Conservation (phyloP, 2,888 invertebrate genomes). For the Eumerus sabulonum region DNA sequence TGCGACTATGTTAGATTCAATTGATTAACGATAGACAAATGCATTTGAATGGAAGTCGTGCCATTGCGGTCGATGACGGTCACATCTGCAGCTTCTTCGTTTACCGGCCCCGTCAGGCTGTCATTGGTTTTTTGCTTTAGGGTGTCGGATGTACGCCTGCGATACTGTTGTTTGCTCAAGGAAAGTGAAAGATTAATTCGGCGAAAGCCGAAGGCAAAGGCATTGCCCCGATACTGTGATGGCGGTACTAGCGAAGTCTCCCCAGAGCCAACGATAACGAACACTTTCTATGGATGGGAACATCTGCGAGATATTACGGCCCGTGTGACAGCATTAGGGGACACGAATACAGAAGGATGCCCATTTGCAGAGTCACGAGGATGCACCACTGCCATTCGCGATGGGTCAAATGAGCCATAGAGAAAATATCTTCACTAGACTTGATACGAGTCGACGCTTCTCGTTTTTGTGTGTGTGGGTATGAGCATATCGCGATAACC, state of each 20-base stretch:
- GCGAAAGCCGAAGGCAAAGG: conserved; percentile 51
- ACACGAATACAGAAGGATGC: conserved; percentile 20
- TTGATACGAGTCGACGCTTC: too few species aligned
- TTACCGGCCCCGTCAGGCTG: conserved; percentile 21
- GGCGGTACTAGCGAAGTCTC: not conserved
- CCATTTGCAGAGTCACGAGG: conserved; percentile 63
- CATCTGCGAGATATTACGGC: conserved; percentile 10
- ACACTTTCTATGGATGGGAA: conserved; percentile 28
- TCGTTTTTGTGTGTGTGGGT: conserved; percentile 3
- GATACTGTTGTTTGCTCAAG: conserved; percentile 32
- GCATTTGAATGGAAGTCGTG: conserved; percentile 46
- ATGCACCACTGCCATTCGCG: conserved; percentile 55
- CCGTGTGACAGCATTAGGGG: conserved; percentile 10
- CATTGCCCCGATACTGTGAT: conserved; percentile 12
- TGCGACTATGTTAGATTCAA: conserved; percentile 48
- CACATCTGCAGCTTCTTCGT: conserved; percentile 42
- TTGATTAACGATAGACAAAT: conserved; percentile 56
- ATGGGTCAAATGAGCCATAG: conserved; percentile 48
- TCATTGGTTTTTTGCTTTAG: conserved; percentile 25
- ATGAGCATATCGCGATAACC: conserved; percentile 60
- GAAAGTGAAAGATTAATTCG: conserved; percentile 63
- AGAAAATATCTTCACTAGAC: conserved; percentile 47
- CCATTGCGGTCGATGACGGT: conserved; percentile 36
- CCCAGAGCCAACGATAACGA: not conserved
- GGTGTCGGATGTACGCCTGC: conserved; percentile 35